Percentiles rank a stretch among this genome's conserved stretches.
phyloP scores from a whole-genome alignment of 2,113 vertebrate genomes.

The Enhydra lutris region DNA sequence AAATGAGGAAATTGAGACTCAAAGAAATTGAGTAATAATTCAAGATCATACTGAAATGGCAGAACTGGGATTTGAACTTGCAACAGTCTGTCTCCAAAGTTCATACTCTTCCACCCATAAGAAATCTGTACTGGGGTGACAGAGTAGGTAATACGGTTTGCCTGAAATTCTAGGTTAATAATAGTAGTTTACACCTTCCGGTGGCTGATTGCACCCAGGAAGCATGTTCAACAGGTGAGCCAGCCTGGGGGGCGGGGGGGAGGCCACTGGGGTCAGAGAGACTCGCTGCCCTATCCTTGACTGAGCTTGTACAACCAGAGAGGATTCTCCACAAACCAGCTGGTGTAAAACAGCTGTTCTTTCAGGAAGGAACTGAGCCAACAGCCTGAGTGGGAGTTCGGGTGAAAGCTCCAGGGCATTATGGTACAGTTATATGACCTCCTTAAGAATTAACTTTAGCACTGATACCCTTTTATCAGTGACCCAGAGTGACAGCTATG shows the following conservation, averaged over 20 bases:
- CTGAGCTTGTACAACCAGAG: neutral
- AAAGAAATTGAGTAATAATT: slow-evolving; percentile 45
- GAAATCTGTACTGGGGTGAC: neutral
- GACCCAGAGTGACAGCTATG: neutral
- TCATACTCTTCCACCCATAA: slow-evolving; percentile 25
- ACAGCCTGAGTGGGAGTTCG: neutral
- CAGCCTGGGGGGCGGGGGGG: neutral
- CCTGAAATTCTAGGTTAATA: neutral
- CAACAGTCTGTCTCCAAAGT: slow-evolving; percentile 45
- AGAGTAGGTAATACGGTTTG: neutral
- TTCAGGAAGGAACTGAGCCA: neutral
- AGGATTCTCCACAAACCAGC: neutral
- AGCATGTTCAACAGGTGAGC: neutral
- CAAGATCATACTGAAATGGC: slow-evolving; percentile 34
- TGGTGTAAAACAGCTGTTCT: neutral
- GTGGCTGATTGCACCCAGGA: neutral
- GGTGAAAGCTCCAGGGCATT: neutral
- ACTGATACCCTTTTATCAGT: neutral
- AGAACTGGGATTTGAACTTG: slow-evolving; percentile 57
- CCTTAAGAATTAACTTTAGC: neutral
- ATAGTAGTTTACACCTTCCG: neutral
- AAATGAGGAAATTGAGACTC: slow-evolving; percentile 57
- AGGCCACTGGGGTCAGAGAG: neutral
- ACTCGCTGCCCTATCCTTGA: neutral
- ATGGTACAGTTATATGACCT: neutral